Conservation (phyloP, 2,888 invertebrate species). For the Plebejus argus region DNA sequence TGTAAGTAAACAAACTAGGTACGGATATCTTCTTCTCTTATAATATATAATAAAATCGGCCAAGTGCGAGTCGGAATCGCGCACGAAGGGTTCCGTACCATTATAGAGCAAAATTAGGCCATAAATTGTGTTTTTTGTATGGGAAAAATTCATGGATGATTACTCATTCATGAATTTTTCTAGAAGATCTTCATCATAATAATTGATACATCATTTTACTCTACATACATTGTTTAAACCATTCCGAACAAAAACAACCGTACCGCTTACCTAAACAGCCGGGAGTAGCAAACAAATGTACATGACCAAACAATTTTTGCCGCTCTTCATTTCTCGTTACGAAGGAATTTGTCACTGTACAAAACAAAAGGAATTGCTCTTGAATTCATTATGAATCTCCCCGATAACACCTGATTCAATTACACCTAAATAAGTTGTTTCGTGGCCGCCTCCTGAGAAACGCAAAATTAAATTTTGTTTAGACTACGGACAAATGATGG, state of each 20-base stretch:
- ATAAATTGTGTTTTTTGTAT: too few relatives aligned
- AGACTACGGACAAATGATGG: conserved; percentile 39
- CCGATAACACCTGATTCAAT: conserved; percentile 50
- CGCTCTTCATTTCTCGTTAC: conserved; percentile 31
- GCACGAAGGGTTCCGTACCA: too few relatives aligned
- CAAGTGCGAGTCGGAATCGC: too few relatives aligned
- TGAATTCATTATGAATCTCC: conserved; percentile 46
- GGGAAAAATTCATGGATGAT: too few relatives aligned
- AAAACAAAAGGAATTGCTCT: conserved; percentile 41
- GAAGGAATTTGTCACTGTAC: conserved; percentile 41
- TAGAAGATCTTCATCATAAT: too few relatives aligned
- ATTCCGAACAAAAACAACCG: conserved; percentile 8
- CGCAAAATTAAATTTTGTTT: conserved; percentile 46
- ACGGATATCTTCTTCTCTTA: too few relatives aligned
- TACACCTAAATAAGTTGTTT: conserved; percentile 45
- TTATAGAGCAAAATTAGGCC: too few relatives aligned
- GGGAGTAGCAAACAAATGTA: conserved; percentile 7
- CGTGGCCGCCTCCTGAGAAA: conserved; percentile 39
- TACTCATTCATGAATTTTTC: too few relatives aligned
- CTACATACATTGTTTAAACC: not conserved
- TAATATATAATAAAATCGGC: too few relatives aligned
- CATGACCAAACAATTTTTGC: conserved; percentile 11
- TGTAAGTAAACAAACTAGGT: not conserved
- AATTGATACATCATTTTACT: not conserved
- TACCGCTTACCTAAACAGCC: not conserved